Conservation (phyloP, 2,113 vertebrate species). For the Willisornis vidua region DNA sequence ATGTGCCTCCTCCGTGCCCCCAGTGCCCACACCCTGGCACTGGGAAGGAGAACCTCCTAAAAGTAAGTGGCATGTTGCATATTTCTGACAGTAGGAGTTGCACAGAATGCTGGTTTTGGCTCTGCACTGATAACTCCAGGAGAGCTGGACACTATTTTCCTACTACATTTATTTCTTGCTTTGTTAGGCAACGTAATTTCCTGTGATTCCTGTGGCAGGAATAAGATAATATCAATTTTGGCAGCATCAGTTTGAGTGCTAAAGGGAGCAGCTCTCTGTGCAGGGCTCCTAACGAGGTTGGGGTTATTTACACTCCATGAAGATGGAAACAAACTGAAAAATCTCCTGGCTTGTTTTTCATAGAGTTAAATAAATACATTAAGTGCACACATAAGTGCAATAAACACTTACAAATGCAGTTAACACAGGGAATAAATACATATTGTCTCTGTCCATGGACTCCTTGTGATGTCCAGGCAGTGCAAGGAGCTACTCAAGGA, state of each 20-base stretch:
- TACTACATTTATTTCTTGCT: background rate
- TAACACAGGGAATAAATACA: background rate
- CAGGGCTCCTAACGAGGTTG: background rate
- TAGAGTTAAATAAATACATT: background rate
- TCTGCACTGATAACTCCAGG: background rate
- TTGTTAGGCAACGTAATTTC: background rate
- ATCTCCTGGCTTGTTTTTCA: background rate
- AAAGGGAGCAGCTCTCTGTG: background rate
- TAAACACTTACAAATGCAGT: background rate
- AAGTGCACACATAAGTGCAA: background rate
- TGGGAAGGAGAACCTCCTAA: accelerated
- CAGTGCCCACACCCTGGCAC: background rate
- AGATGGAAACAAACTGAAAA: background rate
- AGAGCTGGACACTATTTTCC: background rate
- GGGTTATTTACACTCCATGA: background rate
- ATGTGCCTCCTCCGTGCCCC: background rate
- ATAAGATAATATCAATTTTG: background rate
- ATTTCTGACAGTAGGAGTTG: background rate
- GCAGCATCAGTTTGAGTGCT: background rate
- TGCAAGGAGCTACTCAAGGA: background rate
- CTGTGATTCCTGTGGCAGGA: background rate
- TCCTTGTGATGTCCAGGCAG: background rate
- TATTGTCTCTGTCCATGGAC: background rate
- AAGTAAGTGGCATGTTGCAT: background rate
- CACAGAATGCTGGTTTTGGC: accelerated